Evolutionary conservation across 2,888 invertebrate genomes (phyloP).

Genomic region (Dasysyrphus tricinctus): DNA sequence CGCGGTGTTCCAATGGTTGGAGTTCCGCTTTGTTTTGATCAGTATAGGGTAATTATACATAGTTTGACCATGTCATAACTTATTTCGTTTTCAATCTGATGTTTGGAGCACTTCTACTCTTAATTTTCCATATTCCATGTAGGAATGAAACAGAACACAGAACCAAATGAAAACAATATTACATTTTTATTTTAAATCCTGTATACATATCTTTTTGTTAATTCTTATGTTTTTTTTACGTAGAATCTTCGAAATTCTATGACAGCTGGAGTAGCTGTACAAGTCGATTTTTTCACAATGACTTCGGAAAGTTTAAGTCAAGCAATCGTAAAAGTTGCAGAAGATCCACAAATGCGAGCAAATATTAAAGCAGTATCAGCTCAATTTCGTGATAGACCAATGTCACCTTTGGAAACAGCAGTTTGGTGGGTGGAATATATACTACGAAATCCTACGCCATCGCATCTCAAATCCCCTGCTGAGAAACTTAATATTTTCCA

Average conservation of each 20-base stretch:
- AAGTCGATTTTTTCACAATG: conserved; percentile 71
- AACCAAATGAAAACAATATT: no score
- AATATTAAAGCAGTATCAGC: conserved; percentile 82
- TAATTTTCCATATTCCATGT: no score
- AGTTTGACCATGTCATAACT: no score
- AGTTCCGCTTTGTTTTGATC: conserved; percentile 79
- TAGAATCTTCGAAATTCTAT: conserved; percentile 39
- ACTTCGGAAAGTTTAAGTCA: conserved; percentile 33
- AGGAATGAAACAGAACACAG: no score
- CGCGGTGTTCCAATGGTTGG: conserved; percentile 80
- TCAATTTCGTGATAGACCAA: conserved; percentile 84
- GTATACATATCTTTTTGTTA: conserved; percentile 9
- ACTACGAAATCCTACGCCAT: conserved; percentile 84
- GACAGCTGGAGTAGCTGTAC: conserved; percentile 66
- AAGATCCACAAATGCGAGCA: conserved; percentile 61
- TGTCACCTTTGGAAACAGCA: conserved; percentile 85
- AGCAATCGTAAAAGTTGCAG: conserved; percentile 71
- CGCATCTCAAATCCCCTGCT: conserved; percentile 83
- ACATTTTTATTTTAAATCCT: no score
- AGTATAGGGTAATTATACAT: conserved; percentile 76
- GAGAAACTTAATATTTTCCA: conserved; percentile 83
- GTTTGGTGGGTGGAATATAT: conserved; percentile 87
- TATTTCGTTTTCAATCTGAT: no score
- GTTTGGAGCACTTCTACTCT: no score
- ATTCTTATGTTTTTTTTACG: neutral